Base-by-base conservation (phyloP, 2,888 invertebrate species). In the Apamea sordens region DNA sequence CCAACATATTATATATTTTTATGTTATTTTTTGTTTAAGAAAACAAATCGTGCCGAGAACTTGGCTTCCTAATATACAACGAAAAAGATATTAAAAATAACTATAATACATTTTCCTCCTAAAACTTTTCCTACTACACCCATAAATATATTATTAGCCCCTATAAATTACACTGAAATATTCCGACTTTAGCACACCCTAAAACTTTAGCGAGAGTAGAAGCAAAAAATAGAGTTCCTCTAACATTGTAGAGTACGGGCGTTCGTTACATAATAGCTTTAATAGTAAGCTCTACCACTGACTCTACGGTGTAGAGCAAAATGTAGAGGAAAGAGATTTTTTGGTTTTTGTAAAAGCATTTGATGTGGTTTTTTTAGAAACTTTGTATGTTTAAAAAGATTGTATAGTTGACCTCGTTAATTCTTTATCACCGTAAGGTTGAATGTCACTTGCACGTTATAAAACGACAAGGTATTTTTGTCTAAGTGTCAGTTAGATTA, bases 191-290 rank as follows among this genome's bases (percentile, higher is more conserved):
- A 61, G 84, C 78, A 53, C 75, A 84, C 82, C 82, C 77, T 36
- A 73, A 76, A 81, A 82, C 69, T 81, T 78, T 74, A 56, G 32
- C 28, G 64, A 71, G n/a, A 28, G 10, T 36, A 41, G 63, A 61
- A 59, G 24, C n/a, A 82, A 82, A 86, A 73, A 80, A 76, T 63
- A 79, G n/a, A 61, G 67, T 67, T 78, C 69, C 68, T 56, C 65
- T 80, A 79, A 77, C 80, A 77, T 74, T 75, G 65, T 80, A 67
- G 75, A 87, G 59, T 72, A 69, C 76, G 73, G 56, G 69, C 63
- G 69, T 80, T 82, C 85, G 81, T 89, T 89, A 82, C 72, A 76
- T 90, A 87, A 85, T 83, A 78, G 80, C 75, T 79, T 69, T 78
- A 81, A 84, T 79, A 71, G 13, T 68, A 59, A 85, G 77, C 76